Evolutionary conservation across 2,888 invertebrate species (phyloP), one percentile per base, ranked within the genome.

Genomic region (Gymnoscelis rufifasciata): DNA sequence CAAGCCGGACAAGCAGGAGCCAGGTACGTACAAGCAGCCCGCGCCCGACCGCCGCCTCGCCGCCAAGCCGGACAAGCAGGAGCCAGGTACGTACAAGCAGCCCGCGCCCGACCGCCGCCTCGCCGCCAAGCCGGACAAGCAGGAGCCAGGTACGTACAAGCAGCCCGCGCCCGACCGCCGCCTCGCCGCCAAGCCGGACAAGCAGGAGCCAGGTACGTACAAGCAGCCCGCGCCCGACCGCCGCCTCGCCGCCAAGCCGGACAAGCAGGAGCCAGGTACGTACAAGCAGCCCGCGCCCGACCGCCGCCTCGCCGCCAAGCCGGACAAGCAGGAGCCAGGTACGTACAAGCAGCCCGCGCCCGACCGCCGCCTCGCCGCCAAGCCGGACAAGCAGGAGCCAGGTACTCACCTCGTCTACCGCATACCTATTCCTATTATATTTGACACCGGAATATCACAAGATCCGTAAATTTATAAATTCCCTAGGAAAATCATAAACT

Each of bases 21-120:
- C 71, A 81, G 87, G 87, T 86, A 12, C 43, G 74, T 71, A 15
- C n/a, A n/a, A n/a, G n/a, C n/a, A n/a, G n/a, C n/a, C n/a, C n/a
- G n/a, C n/a, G 15, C 42, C 59, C 28, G 74, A 74, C 38, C 53
- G 71, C 0, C 54, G 73, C 1, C 64, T 62, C 44, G 57, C 69
- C 37, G 47, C 51, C 66, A 83, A 78, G 59, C 35, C 56, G 6
- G 83, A 83, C 36, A 79, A 80, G 36, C 57, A 60, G 7, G 87
- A 86, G 7, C 61, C 71, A 81, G 87, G 87, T 86, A 12, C 43
- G 74, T 71, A 15, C n/a, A n/a, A n/a, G n/a, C n/a, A n/a, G n/a
- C n/a, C n/a, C n/a, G n/a, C n/a, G 15, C 42, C 59, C 28, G 74
- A 74, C 38, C 53, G 71, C 0, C 54, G 73, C 1, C 64, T 62